Evolutionary conservation across 2,113 vertebrate species (phyloP), one percentile per base, ranked within the genome.

Genomic region (Sturnira hondurensis): DNA sequence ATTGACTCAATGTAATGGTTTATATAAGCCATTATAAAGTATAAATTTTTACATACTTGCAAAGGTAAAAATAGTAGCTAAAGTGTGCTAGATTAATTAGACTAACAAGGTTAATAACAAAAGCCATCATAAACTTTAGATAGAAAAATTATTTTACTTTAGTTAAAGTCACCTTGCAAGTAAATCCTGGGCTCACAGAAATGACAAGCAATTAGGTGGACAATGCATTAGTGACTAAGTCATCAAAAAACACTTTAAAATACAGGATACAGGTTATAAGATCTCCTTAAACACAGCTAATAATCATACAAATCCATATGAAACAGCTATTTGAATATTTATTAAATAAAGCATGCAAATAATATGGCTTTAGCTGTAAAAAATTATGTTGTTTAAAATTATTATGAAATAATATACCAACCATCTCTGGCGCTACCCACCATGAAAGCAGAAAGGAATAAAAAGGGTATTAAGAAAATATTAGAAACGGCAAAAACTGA

Each of bases 351-450:
- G 43, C 58, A 96, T 92, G 71, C 86, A 96, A 61, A 96, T 65
- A 93, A 89, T 97, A 91, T n/a, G 61, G 65, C 22, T 93, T 95
- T 93, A 92, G 74, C 67, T 85, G 52, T 88, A 73, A 95, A 86
- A 86, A 91, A 76, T 84, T 91, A 31, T 87, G 6, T 54, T 85
- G 7, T 97, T 95, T 95, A 97, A 98, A 93, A 98, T 91, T 90
- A 81, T 93, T 81, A 97, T 93, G 77, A 98, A 98, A 98, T 96
- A 97, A 97, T 97, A 98, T 99, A 99, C 99, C 96, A 99, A 99
- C 99, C 99, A 99, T 99, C 99, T 99, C 97, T 99, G 99, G 93
- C 99, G 99, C 99, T 99, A 98, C 83, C 96, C 98, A 89, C 94
- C 96, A 95, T 96, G 99, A 96, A 98, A 98, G 97, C 98, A 98